Conservation (phyloP, 2,797 vertebrate species). For the Thalassophryne amazonica region DNA sequence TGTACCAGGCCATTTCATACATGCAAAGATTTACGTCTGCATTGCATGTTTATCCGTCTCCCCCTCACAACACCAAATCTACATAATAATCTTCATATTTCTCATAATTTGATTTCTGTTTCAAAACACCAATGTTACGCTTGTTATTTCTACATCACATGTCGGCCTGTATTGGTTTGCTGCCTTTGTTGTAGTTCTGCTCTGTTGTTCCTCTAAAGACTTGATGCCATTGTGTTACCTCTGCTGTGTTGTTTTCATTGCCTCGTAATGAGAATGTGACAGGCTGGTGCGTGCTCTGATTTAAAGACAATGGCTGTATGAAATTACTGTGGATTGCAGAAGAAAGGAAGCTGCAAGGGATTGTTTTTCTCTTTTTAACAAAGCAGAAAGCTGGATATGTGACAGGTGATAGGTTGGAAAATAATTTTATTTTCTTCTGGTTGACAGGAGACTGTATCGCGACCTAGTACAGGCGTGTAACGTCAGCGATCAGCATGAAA, state of each 20-base stretch:
- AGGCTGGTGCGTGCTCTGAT: conserved; percentile 21
- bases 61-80: background rate
- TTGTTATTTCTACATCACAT: conserved; percentile 16
- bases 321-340: conserved; percentile 7
- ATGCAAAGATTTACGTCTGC: background rate
- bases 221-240: conserved; percentile 1
- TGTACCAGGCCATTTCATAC: conserved; percentile 2
- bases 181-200: conserved; percentile 8
- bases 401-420: conserved; percentile 9
- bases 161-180: background rate
- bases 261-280: conserved; percentile 34
- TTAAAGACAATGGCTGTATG: conserved; percentile 11
- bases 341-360: conserved; percentile 3
- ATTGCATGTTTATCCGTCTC: background rate
- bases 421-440: conserved; percentile 30
- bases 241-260: conserved; percentile 28
- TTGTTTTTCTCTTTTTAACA: background rate
- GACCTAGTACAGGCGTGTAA: too few species aligned
- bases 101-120: background rate
- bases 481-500: too few species aligned
- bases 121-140: background rate
- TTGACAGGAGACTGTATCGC: conserved; percentile 28
- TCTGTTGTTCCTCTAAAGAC: conserved; percentile 30
- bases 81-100: conserved; percentile 7
- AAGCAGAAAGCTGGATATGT: background rate